Evolutionary conservation across 2,797 vertebrate genomes (phyloP).

Genomic region (Varecia variegata): DNA sequence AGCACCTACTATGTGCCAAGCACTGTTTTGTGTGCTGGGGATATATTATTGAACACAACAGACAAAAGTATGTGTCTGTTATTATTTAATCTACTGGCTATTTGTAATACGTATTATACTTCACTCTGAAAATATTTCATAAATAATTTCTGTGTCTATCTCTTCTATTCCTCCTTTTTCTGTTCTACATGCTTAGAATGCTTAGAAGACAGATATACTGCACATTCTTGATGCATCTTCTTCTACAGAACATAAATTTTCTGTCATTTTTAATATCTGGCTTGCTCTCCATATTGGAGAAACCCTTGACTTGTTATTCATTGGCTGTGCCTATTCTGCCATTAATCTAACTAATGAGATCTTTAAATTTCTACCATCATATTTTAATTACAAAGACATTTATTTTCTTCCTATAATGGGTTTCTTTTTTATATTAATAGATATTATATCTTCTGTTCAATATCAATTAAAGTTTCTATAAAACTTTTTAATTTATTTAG

Average conservation of each 20-base stretch:
- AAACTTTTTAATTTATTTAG: neutral
- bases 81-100: neutral
- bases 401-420: neutral
- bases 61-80: neutral
- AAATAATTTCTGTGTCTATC: neutral
- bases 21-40: neutral
- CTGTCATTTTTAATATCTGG: neutral
- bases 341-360: conserved; percentile 11
- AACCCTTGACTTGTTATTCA: neutral
- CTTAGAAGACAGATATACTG: neutral
- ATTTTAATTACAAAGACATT: conserved; percentile 25
- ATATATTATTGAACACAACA: neutral
- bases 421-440: neutral
- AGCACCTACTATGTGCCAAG: neutral
- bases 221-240: neutral
- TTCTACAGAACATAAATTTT: neutral
- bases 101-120: neutral
- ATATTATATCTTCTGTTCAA: neutral
- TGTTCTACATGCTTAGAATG: neutral
- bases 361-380: neutral
- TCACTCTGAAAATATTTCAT: neutral
- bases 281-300: neutral
- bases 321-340: neutral
- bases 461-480: neutral
- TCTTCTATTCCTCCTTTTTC: neutral